Conservation (phyloP, 2,113 vertebrate genomes). For the Cettia cetti region DNA sequence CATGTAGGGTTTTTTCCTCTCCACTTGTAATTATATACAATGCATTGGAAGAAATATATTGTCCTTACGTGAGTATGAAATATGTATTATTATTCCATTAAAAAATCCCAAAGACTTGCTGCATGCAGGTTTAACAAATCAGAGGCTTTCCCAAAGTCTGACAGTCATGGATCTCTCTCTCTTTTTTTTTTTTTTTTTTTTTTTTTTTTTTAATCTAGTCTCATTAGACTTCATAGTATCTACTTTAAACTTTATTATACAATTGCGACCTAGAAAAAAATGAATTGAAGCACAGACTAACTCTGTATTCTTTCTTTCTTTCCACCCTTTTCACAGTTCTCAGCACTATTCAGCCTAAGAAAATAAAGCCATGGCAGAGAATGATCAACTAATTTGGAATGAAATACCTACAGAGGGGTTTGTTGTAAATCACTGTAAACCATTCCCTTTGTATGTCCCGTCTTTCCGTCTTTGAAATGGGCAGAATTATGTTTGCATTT, state of each 20-base stretch:
- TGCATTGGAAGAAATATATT: neutral
- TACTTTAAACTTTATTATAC: neutral
- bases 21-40: neutral
- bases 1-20: neutral
- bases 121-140: neutral
- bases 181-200: neutral
- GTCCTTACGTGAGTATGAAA: neutral
- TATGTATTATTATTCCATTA: neutral
- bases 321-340: neutral
- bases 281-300: neutral
- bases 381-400: neutral
- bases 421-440: neutral
- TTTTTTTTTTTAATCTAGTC: neutral
- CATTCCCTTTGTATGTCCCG: neutral
- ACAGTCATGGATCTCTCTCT: neutral
- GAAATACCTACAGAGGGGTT: neutral
- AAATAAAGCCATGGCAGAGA: neutral
- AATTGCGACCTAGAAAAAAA: neutral
- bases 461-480: neutral
- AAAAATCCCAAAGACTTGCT: neutral
- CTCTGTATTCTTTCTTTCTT: neutral
- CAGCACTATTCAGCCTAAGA: neutral
- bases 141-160: neutral
- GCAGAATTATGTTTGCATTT: neutral
- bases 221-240: neutral